These are phyloP conservation scores for Aphidius gifuensis DNA, from an alignment of 1,140 invertebrate species.

Conservation along the genomic window DNA sequence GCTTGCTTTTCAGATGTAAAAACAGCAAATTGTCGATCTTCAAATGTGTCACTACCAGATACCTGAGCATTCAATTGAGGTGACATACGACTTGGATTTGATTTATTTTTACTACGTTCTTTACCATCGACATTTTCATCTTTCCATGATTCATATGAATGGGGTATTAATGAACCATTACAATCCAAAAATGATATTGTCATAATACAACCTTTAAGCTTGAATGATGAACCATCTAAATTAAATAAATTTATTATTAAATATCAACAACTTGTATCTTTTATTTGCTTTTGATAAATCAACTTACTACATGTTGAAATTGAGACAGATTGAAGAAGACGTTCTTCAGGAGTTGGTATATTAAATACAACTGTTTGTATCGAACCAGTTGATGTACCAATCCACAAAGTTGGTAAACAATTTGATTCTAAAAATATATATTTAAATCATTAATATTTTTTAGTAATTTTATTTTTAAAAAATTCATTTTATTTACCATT, in stretches of 20 bases:
- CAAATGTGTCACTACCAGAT: slow-evolving; percentile 52
- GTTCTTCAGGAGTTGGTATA: slow-evolving; percentile 76
- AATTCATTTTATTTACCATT: slow-evolving; percentile 77
- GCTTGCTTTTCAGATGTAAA: slow-evolving; percentile 94
- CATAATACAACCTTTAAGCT: slow-evolving; percentile 89
- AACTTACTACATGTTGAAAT: slow-evolving; percentile 82
- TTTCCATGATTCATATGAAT: slow-evolving; percentile 82
- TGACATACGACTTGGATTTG: slow-evolving; percentile 65
- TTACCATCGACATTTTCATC: slow-evolving; percentile 71
- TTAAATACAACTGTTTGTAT: slow-evolving; percentile 88
- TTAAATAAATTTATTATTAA: slow-evolving; percentile 18
- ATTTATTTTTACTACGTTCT: slow-evolving; percentile 56
- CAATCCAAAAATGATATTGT: slow-evolving; percentile 94
- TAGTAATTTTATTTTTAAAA: background rate
- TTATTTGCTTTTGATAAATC: slow-evolving; percentile 4
- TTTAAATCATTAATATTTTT: background rate
- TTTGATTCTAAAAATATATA: slow-evolving; percentile 64
- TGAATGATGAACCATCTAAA: slow-evolving; percentile 85
- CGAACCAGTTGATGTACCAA: slow-evolving; percentile 92
- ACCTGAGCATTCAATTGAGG: slow-evolving; percentile 61
- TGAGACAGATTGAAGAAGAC: slow-evolving; percentile 84
- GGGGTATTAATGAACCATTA: slow-evolving; percentile 81
- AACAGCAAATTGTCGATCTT: slow-evolving; percentile 88
- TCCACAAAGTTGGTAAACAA: slow-evolving; percentile 85
- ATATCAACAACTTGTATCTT: slow-evolving; percentile 5